phyloP scores from a whole-genome alignment of 2,888 invertebrate species.

The Dynastes hyllus region DNA sequence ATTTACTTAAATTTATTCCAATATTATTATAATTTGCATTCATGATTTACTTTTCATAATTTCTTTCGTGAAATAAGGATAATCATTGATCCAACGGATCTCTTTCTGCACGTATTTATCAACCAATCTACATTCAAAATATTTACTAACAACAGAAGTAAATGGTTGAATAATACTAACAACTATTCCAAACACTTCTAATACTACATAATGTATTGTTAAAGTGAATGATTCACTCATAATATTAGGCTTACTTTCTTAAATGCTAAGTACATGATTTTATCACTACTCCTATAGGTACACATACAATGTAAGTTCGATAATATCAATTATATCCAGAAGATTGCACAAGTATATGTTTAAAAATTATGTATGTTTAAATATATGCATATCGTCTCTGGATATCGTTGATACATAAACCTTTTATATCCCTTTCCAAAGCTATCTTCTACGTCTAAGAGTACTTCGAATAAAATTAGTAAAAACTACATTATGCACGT shows the following conservation, averaged over 20 bases:
- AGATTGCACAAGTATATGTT: conserved; percentile 16
- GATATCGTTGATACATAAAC: conserved; percentile 20
- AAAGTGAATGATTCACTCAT: conserved; percentile 24
- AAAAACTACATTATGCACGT: not conserved
- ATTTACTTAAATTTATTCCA: not conserved
- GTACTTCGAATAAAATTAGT: conserved; percentile 18
- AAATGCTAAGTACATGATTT: conserved; percentile 37
- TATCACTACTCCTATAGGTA: conserved; percentile 23
- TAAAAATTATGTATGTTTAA: conserved; percentile 10
- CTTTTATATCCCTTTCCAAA: conserved; percentile 35
- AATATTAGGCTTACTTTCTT: conserved; percentile 42
- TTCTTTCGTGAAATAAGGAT: not conserved
- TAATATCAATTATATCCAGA: conserved; percentile 30
- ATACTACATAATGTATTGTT: conserved; percentile 8
- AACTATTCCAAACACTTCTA: conserved; percentile 28
- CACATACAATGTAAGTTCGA: conserved; percentile 4
- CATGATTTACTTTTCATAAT: not conserved
- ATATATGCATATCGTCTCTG: not conserved
- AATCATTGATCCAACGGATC: not conserved
- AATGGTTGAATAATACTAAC: conserved; percentile 18
- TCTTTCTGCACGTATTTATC: conserved; percentile 4
- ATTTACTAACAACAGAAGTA: conserved; percentile 33
- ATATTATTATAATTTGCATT: conserved; percentile 18
- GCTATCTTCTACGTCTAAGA: conserved; percentile 13
- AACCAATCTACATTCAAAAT: conserved; percentile 25